Base-by-base conservation (phyloP, 2,888 invertebrate species). In the Periphyllus acericola region DNA sequence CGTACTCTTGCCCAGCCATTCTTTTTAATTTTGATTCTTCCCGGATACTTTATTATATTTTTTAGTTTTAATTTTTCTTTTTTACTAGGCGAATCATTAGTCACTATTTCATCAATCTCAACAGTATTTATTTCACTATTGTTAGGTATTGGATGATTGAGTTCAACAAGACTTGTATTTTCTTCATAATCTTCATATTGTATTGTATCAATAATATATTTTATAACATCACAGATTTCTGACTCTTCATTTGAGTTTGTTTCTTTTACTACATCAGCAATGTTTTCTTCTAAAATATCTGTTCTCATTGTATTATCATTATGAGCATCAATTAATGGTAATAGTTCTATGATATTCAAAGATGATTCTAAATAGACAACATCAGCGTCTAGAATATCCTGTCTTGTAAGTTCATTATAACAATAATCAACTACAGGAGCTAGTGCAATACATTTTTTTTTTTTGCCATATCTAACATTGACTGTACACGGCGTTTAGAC, bases 181-280 rank as follows among this genome's bases (percentile, higher is more conserved):
- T 29, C 72, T 72, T 72, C 52, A 52, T 11, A 6, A 52, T 11
- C 29, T 72, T 72, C 72, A 72, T n/a, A n/a, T n/a, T 72, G 34
- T 72, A 72, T 72, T 34, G 21, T 72, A 72, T 72, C 72, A n/a
- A n/a, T n/a, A n/a, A n/a, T n/a, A 72, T 72, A 72, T 29, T 72
- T n/a, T n/a, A n/a, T n/a, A 72, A 29, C 72, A 72, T n/a, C n/a
- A n/a, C n/a, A n/a, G n/a, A 72, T 72, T 72, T 72, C 72, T 72
- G 72, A 72, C 29, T 72, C 72, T 72, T 72, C 72, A 72, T 72
- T 72, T 72, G 29, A 72, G 29, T 72, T 72, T 72, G 29, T 72
- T 72, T 72, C 72, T 72, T 72, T 72, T 72, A 72, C 72, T 72
- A 11, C n/a, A n/a, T n/a, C 72, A 72, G 72, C 72, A 79, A 79